Percentiles rank a stretch among this genome's conserved stretches.
These are phyloP conservation scores for Spinus pinus DNA, from an alignment of 2,797 vertebrate genomes.

Conservation along the genomic window DNA sequence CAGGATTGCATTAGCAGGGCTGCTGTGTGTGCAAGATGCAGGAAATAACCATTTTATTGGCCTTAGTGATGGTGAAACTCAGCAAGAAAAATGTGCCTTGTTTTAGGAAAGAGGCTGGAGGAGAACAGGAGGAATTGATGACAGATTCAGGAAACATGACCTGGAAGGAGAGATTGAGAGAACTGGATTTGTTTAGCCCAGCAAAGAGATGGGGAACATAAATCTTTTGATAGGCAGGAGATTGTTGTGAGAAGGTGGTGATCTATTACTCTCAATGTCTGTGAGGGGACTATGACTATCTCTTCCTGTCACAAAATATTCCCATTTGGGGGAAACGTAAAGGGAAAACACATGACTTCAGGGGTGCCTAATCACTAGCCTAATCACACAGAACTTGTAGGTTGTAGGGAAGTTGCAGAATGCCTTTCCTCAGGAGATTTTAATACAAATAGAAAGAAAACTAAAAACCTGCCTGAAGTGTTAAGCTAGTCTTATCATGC, in stretches of 20 bases:
- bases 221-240: neutral
- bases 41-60: slow-evolving; percentile 38
- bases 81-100: neutral
- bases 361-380: neutral
- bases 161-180: neutral
- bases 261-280: neutral
- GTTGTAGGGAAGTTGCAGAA: neutral
- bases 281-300: neutral
- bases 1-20: slow-evolving; percentile 17
- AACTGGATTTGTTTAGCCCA: slow-evolving; percentile 19
- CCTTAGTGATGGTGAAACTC: neutral
- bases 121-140: neutral
- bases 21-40: neutral
- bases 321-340: neutral
- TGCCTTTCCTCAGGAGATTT: neutral
- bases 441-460: neutral
- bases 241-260: neutral
- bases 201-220: neutral
- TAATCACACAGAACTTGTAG: neutral
- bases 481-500: neutral
- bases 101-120: neutral
- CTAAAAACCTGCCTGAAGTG: neutral
- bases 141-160: neutral
- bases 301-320: neutral
- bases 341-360: neutral